phyloP scores from a whole-genome alignment of 2,888 invertebrate genomes.

The Charanyca ferruginea region DNA sequence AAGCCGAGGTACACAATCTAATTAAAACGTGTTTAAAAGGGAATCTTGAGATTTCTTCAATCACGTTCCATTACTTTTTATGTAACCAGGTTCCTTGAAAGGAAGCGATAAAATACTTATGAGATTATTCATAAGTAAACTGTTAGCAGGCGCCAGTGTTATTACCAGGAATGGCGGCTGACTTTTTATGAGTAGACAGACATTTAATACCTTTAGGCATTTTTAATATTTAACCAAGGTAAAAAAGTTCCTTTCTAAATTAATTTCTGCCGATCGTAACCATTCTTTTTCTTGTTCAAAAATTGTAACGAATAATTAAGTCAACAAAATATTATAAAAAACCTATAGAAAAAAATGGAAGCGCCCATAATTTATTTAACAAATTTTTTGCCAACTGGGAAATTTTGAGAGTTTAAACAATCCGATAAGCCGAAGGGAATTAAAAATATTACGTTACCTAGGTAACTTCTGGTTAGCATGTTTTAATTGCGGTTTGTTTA shows the following conservation, averaged over 20 bases:
- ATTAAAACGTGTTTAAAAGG: conserved; percentile 27
- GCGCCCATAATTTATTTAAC: conserved; percentile 45
- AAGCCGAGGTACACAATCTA: conserved; percentile 17
- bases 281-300: conserved; percentile 37
- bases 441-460: conserved; percentile 55
- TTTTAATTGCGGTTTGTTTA: conserved; percentile 55
- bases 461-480: conserved; percentile 49
- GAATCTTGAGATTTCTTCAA: conserved; percentile 6
- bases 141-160: conserved; percentile 6
- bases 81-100: background rate
- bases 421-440: conserved; percentile 59
- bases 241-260: conserved; percentile 39
- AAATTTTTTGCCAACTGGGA: conserved; percentile 49
- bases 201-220: conserved; percentile 25
- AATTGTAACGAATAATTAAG: conserved; percentile 50
- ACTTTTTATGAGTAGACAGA: conserved; percentile 10
- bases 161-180: background rate
- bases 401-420: conserved; percentile 59
- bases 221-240: conserved; percentile 32
- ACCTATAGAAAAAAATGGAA: conserved; percentile 21
- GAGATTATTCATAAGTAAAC: conserved; percentile 8
- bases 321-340: conserved; percentile 40
- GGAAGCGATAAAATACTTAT: conserved; percentile 2
- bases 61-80: conserved; percentile 1
- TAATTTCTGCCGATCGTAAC: conserved; percentile 38